Base-by-base conservation (phyloP, 2,113 vertebrate species). In the Lipotes vexillifer region DNA sequence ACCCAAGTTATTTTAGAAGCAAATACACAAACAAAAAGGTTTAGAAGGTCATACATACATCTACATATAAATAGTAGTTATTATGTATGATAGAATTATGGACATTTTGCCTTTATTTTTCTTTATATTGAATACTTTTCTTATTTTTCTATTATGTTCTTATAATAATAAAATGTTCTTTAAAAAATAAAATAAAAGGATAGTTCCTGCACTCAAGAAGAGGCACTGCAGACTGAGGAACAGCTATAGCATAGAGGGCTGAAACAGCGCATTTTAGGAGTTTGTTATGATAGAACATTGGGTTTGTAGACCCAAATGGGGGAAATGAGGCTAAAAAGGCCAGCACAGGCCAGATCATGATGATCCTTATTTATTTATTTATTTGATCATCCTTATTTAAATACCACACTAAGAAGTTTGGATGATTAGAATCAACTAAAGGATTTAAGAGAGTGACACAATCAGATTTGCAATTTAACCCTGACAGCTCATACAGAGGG, bases 121-220 rank as follows among this genome's bases (percentile, higher is more conserved):
- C 10, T 57, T 57, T 57, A 57, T 57, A 57, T 21, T 57, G 55
- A 57, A 21, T 88, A 75, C 57, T 83, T 82, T 77, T 61, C 27
- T n/a, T n/a, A 55, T 81, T 86, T 96, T 80, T 57, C 63, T 92
- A 66, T 36, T 12, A 80, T 63, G 33, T 13, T 95, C 90, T 57
- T 85, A 27, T 92, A 90, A 27, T 92, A 90, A 75, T 89, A 75
- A 72, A 85, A n/a, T 59, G 9, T n/a, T 94, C 31, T 88, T 88
- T 55, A n/a, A 82, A 83, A 84, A 74, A 41, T 85, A 78, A 90
- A 80, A 82, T 29, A 71, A 95, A 90, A 90, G 21, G 23, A 80
- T 13, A 4, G 69, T 68, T 77, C 23, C 61, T 66, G 3, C 17
- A 80, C 9, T 61, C 15, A 10, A 93, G 29, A 93, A 93, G 44